phyloP scores from a whole-genome alignment of 2,113 vertebrate genomes.

The Tychaedon coryphoeus region DNA sequence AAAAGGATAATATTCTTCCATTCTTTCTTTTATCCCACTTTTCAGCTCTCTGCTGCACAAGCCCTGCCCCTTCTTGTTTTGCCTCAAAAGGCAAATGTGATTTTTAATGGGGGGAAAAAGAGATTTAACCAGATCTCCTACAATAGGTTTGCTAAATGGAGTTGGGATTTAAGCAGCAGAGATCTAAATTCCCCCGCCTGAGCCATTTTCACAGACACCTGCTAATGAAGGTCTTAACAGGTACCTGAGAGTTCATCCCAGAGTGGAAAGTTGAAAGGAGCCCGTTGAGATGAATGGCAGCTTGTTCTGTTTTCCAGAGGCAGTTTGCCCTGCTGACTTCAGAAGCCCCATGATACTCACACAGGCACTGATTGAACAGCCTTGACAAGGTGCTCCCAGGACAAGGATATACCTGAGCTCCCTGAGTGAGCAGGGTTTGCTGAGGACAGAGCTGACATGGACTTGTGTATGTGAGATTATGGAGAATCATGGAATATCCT shows the following conservation, averaged over 20 bases:
- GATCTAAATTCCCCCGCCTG: neutral
- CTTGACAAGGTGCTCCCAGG: neutral
- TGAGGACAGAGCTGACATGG: neutral
- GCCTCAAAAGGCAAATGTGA: neutral
- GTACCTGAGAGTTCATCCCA: neutral
- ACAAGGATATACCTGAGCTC: neutral
- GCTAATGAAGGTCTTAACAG: slow-evolving; percentile 50
- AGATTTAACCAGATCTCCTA: neutral
- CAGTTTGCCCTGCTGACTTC: neutral
- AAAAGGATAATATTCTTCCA: neutral
- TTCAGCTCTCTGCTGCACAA: neutral
- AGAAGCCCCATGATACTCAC: neutral
- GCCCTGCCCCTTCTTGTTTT: neutral
- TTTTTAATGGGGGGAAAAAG: neutral
- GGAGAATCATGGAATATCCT: neutral
- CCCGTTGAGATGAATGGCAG: neutral
- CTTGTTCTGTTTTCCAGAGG: neutral
- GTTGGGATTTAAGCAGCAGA: slow-evolving; percentile 15
- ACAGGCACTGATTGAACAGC: neutral
- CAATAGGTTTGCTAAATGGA: neutral
- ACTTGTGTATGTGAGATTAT: neutral
- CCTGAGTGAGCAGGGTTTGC: accelerated
- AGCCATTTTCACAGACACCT: slow-evolving; percentile 16
- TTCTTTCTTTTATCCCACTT: neutral
- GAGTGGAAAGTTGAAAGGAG: neutral